Base-by-base conservation (phyloP, 2,113 vertebrate species). In the Ranitomeya imitator region DNA sequence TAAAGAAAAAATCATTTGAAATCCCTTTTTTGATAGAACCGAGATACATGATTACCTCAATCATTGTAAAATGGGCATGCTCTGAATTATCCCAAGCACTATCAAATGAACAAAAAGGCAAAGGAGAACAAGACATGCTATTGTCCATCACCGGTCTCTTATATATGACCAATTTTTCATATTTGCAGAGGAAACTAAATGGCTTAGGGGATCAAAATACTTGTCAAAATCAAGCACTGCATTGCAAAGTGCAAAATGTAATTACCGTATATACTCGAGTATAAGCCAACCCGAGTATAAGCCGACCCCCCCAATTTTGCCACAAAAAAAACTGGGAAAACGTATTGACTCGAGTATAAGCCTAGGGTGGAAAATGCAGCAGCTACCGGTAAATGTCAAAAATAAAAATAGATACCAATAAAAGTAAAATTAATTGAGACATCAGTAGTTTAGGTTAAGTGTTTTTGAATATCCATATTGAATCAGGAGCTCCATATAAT, bases 211-310 rank as follows among this genome's bases (percentile, higher is more conserved):
- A 88, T 80, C 61, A 87, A 80, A 51, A 79, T 54, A 71, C 73
- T 83, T 88, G 55, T 63, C n/a, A 83, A 83, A 83, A 88, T 77
- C 31, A 74, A 77, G 55, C 8, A 45, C 55, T 73, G 65, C 16
- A 51, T 55, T 63, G 60, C 60, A 65, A 37, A 65, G 19, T 12
- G 60, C 26, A 31, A 83, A 65, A 83, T 7, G 60, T 51, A 83
- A 65, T 83, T 65, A 83, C n/a, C n/a, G n/a, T n/a, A n/a, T n/a
- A n/a, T n/a, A n/a, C n/a, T n/a, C n/a, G n/a, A n/a, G n/a, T n/a
- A n/a, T n/a, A n/a, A n/a, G n/a, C n/a, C n/a, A n/a, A n/a, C n/a
- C n/a, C n/a, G n/a, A n/a, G n/a, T n/a, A n/a, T n/a, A n/a, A n/a
- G n/a, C n/a, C n/a, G n/a, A n/a, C n/a, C n/a, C n/a, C n/a, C n/a